phyloP scores from a whole-genome alignment of 2,797 vertebrate species.

The Falco rusticolus region DNA sequence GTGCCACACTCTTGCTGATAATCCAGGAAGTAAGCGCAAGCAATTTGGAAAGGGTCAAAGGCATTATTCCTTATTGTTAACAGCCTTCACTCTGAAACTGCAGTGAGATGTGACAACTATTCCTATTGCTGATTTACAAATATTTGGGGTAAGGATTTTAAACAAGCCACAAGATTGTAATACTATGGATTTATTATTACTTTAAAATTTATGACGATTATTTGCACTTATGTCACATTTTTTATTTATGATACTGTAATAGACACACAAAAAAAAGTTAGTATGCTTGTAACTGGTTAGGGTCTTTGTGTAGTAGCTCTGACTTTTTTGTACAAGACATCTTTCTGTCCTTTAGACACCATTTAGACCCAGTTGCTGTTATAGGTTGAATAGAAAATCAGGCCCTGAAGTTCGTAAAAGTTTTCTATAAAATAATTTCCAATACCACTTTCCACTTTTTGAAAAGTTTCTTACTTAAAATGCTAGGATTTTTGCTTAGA shows the following conservation, averaged over 20 bases:
- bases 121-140: neutral
- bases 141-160: neutral
- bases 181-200: neutral
- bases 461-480: conserved; percentile 16
- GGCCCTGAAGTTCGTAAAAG: neutral
- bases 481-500: neutral
- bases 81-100: neutral
- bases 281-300: neutral
- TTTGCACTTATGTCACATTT: neutral
- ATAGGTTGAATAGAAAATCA: neutral
- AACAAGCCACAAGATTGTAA: neutral
- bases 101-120: neutral
- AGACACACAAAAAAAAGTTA: neutral
- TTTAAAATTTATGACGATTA: neutral
- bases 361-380: neutral
- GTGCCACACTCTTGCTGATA: neutral
- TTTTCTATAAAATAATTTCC: neutral
- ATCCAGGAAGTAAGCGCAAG: neutral
- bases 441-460: neutral
- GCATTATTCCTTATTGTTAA: neutral
- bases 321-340: rapidly evolving
- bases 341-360: neutral
- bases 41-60: neutral
- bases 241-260: neutral
- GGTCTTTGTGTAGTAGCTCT: neutral